Conservation (phyloP, 2,797 vertebrate genomes). For the Paguma larvata region DNA sequence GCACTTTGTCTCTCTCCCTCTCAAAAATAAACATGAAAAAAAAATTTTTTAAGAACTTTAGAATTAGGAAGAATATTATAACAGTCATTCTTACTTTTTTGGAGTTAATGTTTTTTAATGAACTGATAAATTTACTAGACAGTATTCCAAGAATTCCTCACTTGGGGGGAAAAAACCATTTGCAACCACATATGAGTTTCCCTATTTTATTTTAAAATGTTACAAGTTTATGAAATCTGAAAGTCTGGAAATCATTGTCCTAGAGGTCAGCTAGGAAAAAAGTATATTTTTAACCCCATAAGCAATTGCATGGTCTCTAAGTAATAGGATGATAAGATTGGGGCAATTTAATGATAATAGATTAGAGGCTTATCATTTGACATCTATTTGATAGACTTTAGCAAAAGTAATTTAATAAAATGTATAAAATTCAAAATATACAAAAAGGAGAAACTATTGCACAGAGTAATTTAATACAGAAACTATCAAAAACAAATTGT, state of each 20-base stretch:
- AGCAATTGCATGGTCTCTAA: not conserved
- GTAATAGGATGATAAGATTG: not conserved
- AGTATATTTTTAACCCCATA: conserved; percentile 4
- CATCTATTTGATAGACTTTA: conserved; percentile 10
- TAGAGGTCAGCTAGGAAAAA: not conserved
- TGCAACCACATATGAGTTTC: not conserved
- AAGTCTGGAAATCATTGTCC: conserved; percentile 28
- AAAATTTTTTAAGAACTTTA: not conserved
- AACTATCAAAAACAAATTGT: not conserved
- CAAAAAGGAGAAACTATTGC: not conserved
- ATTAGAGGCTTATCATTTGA: conserved; percentile 27
- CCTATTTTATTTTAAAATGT: conserved; percentile 34
- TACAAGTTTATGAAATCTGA: conserved; percentile 22
- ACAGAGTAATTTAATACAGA: not conserved
- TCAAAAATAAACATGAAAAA: not conserved
- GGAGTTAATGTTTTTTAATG: not conserved
- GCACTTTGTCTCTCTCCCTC: no score
- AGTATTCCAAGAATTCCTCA: not conserved
- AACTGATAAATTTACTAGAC: not conserved
- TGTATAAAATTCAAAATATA: not conserved
- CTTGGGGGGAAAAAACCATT: not conserved
- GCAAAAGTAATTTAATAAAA: conserved; percentile 35
- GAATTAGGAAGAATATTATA: not conserved
- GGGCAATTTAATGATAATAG: not conserved
- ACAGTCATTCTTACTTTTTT: not conserved